A percentile compares a stretch with the other conserved stretches of the same genome.
Evolutionary conservation across 2,888 invertebrate species (phyloP).

Genomic region (Amphiduros pacificus): DNA sequence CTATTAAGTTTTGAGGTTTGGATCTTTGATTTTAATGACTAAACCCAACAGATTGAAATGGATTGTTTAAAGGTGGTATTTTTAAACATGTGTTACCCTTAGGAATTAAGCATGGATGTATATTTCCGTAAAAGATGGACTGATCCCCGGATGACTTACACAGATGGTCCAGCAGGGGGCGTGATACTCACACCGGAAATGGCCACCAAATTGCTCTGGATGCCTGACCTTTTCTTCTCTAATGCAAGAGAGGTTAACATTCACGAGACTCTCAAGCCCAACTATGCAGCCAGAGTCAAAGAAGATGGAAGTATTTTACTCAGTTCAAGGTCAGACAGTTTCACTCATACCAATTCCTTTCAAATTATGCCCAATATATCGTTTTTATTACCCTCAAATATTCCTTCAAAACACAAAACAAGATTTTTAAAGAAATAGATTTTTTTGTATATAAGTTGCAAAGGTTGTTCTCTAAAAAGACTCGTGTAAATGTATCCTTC

Average conservation of each 20-base stretch:
- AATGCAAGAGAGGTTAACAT: constrained; percentile 5
- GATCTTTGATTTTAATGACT: no score
- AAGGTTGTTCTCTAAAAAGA: no score
- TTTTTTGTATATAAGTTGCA: no score
- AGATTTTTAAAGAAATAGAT: no score
- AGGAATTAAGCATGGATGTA: constrained; percentile 14
- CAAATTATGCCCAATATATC: no score
- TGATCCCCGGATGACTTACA: constrained; percentile 7
- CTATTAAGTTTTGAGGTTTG: no score
- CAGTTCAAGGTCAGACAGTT: constrained; percentile 11
- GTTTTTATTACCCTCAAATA: no score
- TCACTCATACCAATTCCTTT: no score
- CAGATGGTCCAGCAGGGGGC: background rate
- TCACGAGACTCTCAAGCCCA: background rate
- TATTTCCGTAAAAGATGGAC: constrained; percentile 5
- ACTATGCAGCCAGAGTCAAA: background rate
- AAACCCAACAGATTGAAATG: no score
- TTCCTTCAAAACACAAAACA: no score
- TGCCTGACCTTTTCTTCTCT: constrained; percentile 8
- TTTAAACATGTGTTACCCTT: background rate
- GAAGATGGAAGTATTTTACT: constrained; percentile 2
- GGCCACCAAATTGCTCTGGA: constrained; percentile 9
- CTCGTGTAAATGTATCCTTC: no score
- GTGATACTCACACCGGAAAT: constrained; percentile 3
- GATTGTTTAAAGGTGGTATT: no score